Base-by-base conservation (phyloP, 2,888 invertebrate genomes). In the Coenonympha glycerion region DNA sequence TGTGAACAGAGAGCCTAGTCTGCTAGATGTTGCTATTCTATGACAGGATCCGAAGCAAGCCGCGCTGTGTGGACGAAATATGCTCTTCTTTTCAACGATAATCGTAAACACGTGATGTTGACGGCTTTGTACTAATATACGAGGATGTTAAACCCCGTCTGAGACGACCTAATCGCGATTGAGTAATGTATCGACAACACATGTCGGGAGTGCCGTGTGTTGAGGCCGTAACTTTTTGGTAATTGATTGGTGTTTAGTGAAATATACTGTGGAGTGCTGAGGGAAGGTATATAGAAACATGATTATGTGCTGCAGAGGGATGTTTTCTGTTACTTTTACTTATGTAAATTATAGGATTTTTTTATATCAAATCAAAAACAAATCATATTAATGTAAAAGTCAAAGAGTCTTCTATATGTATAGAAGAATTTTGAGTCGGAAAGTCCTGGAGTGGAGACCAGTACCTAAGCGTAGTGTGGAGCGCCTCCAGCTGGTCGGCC, bases 81-180 rank as follows among this genome's bases (percentile, higher is more conserved):
- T 57, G 64, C 59, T 59, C 53, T 39, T 61, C 59, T 62, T 61
- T 61, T 62, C 62, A 63, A 63, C 62, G 61, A 64, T 65, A 65
- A 66, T 66, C 60, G 61, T 64, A 65, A 66, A 64, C 67, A 67
- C 55, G 53, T 62, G 60, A 58, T 55, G 58, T 55, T 55, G 61
- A 60, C 61, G 59, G 61, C 51, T 62, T 61, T 58, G 60, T 60
- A 56, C 55, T 58, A 56, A 63, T 59, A 59, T 61, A 37, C n/a
- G n/a, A n/a, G 2, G 9, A 63, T 52, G 47, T 15, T 33, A 6
- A 24, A 45, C 15, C 45, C 34, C 45, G 15, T 8, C 30, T 2
- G 21, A 24, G 45, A 44, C 44, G 31, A 44, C 16, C 34, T 18
- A 34, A 41, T 28, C 33, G 24, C 2, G 24, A 26, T 16, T 45